phyloP scores from a whole-genome alignment of 1,140 invertebrate genomes.

The Euwallacea similis region DNA sequence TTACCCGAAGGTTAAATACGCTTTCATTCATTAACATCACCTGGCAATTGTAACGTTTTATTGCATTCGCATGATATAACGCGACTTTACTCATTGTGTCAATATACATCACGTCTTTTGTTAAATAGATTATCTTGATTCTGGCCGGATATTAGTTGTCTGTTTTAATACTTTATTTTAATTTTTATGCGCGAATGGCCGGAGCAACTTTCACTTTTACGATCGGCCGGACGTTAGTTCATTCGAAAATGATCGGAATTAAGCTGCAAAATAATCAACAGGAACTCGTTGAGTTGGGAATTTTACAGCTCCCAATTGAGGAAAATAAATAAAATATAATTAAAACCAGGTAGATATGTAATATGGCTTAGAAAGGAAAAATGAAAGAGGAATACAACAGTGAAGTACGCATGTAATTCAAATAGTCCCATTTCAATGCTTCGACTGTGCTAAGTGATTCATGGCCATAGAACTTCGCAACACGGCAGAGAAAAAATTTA shows the following conservation, averaged over 20 bases:
- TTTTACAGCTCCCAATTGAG: no score
- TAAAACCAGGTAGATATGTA: no score
- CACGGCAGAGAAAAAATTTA: conserved; percentile 19
- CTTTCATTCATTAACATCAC: no score
- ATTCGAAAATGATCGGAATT: background rate
- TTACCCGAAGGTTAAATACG: background rate
- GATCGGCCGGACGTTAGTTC: background rate
- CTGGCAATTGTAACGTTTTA: no score
- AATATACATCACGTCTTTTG: conserved; percentile 11
- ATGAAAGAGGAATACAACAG: background rate
- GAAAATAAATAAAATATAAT: no score
- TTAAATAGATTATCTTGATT: conserved; percentile 17
- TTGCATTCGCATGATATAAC: no score
- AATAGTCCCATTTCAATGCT: conserved; percentile 6
- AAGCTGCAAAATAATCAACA: no score
- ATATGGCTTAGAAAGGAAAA: no score
- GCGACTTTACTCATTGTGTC: background rate
- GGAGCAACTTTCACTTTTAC: conserved; percentile 9
- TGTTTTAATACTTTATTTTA: conserved; percentile 15
- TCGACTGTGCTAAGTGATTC: conserved; percentile 17
- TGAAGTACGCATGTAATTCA: background rate
- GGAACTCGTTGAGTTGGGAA: no score
- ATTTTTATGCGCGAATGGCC: background rate
- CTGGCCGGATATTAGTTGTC: conserved; percentile 18
- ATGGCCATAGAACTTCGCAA: conserved; percentile 5